These are phyloP conservation scores for Sander lucioperca DNA, from an alignment of 2,113 vertebrate species.

Conservation along the genomic window DNA sequence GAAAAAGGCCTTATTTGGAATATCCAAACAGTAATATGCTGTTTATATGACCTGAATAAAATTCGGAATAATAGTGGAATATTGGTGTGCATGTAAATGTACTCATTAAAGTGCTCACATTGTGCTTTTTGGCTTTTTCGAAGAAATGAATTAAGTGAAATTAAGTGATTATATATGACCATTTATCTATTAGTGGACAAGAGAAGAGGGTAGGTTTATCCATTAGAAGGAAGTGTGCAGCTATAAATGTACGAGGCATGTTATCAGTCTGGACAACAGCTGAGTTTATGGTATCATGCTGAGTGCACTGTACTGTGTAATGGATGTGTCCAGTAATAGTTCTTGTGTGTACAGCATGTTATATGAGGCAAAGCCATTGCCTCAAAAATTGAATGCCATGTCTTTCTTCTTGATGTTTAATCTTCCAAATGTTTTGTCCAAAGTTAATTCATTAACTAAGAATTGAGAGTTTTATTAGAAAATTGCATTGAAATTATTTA, in stretches of 20 bases:
- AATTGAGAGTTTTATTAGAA: not conserved
- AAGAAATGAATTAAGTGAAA: not conserved
- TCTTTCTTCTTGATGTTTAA: not conserved
- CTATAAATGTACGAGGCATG: conserved; percentile 46
- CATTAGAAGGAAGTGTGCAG: conserved; percentile 35
- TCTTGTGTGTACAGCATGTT: conserved; percentile 29
- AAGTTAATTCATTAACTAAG: not conserved
- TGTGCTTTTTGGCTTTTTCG: no score
- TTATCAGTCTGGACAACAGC: conserved; percentile 50
- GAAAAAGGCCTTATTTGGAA: no score
- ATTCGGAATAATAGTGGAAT: no score
- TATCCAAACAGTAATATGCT: no score
- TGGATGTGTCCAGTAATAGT: conserved; percentile 33
- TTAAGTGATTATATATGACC: not conserved
- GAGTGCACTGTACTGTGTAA: conserved; percentile 50
- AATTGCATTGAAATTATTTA: not conserved
- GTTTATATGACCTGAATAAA: no score
- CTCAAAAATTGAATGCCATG: not conserved
- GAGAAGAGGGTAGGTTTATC: conserved; percentile 23
- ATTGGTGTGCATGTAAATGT: no score
- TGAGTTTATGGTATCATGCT: conserved; percentile 34
- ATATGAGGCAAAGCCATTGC: conserved; percentile 7
- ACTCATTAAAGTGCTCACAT: no score
- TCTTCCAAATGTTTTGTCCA: not conserved
- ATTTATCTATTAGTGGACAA: conserved; percentile 21